These are phyloP conservation scores for Myocastor coypus DNA, from an alignment of 2,113 vertebrate genomes.

Conservation along the genomic window DNA sequence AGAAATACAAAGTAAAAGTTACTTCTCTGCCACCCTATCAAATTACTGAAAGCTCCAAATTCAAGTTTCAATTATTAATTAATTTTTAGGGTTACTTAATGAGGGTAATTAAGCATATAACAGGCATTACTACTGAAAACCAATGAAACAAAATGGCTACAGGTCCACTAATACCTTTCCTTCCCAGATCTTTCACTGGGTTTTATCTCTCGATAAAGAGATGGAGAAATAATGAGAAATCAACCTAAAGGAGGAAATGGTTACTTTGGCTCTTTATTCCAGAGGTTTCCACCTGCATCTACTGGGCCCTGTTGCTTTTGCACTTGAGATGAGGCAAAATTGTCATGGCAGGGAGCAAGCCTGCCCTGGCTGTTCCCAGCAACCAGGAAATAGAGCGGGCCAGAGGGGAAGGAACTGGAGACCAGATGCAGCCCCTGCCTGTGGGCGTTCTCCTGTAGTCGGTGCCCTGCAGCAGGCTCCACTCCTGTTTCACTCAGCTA, in stretches of 20 bases:
- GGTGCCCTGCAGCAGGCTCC: neutral
- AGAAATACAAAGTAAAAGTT: neutral
- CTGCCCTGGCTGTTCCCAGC: too few relatives aligned
- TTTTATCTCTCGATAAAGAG: neutral
- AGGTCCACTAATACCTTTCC: constrained; percentile 9
- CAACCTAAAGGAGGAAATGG: neutral
- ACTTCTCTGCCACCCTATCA: neutral
- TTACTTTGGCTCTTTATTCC: neutral
- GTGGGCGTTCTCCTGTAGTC: neutral
- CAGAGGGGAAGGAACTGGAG: neutral
- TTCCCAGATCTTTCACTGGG: neutral
- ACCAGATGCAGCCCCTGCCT: neutral
- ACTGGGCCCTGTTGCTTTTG: neutral
- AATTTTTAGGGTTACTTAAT: constrained; percentile 3
- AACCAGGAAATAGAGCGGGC: neutral
- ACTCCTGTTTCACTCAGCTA: neutral
- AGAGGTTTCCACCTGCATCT: neutral
- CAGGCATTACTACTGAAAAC: neutral
- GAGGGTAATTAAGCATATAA: neutral
- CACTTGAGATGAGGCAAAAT: neutral
- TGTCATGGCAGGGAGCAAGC: neutral
- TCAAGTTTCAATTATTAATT: neutral
- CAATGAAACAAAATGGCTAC: constrained; percentile 1
- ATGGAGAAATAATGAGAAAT: neutral
- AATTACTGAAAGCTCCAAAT: constrained; percentile 20